phyloP scores from a whole-genome alignment of 2,113 vertebrate genomes.

The Stictonetta naevosa region DNA sequence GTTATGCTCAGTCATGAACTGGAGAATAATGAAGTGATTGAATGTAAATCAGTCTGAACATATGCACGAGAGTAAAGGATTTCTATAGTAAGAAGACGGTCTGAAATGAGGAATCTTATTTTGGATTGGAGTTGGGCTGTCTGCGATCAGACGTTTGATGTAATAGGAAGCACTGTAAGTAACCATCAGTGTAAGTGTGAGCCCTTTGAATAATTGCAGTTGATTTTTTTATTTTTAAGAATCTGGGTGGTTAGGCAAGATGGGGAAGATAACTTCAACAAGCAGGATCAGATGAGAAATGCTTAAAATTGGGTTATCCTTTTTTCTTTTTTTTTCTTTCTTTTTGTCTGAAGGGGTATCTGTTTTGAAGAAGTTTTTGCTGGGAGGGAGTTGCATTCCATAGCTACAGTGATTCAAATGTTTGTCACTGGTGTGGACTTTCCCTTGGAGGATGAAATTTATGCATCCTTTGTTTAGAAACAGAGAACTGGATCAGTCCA shows the following conservation, averaged over 20 bases:
- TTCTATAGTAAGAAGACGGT: not conserved
- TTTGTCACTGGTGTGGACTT: not conserved
- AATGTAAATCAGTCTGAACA: not conserved
- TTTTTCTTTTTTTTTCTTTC: not conserved
- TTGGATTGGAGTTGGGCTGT: not conserved
- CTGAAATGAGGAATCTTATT: not conserved
- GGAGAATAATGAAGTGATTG: not conserved
- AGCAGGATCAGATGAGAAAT: not conserved
- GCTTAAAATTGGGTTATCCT: not conserved
- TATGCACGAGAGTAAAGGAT: not conserved
- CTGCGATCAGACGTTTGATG: not conserved
- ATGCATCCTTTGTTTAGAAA: not conserved
- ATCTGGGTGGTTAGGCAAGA: not conserved
- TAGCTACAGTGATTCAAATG: not conserved
- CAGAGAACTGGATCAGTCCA: not conserved
- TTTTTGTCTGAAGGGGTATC: not conserved
- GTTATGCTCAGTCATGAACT: not conserved
- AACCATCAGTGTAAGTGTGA: not conserved
- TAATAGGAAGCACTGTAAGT: not conserved
- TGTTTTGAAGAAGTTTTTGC: not conserved
- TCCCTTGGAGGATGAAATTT: not conserved
- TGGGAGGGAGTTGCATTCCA: not conserved
- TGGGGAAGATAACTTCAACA: not conserved
- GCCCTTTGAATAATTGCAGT: not conserved
- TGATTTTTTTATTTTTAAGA: not conserved